Evolutionary conservation across 2,888 invertebrate genomes (phyloP).

Genomic region (Clunio marinus): DNA sequence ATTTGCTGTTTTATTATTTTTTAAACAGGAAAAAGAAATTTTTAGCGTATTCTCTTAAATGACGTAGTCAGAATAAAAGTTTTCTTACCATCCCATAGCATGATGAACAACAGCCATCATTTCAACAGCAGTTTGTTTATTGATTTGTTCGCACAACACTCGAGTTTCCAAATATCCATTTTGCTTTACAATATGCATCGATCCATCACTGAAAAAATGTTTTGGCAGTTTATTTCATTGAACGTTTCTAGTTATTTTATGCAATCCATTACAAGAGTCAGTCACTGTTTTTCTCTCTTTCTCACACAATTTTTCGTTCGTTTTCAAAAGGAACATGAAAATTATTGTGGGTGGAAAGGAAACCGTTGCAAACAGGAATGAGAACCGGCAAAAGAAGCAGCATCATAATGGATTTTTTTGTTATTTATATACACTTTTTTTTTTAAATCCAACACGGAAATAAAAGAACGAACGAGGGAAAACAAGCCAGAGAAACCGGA

Average conservation of each 20-base stretch:
- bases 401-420: constrained; percentile 36
- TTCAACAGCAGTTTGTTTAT: constrained; percentile 54
- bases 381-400: not conserved
- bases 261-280: constrained; percentile 19
- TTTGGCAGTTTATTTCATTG: constrained; percentile 13
- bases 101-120: constrained; percentile 65
- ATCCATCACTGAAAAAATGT: constrained; percentile 49
- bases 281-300: too few species aligned
- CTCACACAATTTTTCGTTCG: too few species aligned
- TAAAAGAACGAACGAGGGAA: constrained; percentile 27
- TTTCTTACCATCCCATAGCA: constrained; percentile 66
- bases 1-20: constrained; percentile 57
- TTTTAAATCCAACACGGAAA: constrained; percentile 33
- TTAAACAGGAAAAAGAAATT: not conserved
- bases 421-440: constrained; percentile 34
- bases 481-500: constrained; percentile 13
- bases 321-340: too few species aligned
- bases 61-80: not conserved
- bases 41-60: not conserved
- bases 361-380: not conserved
- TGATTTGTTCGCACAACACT: constrained; percentile 52
- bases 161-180: constrained; percentile 52
- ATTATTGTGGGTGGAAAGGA: not conserved
- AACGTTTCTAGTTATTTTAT: constrained; percentile 24
- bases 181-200: constrained; percentile 52